Evolutionary conservation across 2,888 invertebrate species (phyloP).

Genomic region (Miltochrista miniata): DNA sequence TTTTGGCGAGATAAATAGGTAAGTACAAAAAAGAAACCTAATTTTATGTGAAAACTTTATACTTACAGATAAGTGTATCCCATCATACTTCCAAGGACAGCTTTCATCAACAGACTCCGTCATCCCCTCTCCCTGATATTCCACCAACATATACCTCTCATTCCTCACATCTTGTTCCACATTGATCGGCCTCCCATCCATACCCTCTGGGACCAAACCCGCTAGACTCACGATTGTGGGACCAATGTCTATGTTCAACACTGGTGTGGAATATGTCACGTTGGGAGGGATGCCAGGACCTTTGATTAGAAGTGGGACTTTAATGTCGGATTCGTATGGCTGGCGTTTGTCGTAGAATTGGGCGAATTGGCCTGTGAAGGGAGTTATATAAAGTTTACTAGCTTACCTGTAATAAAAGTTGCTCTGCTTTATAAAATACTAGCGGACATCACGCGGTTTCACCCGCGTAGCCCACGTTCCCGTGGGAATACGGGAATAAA

Average conservation of each 20-base stretch:
- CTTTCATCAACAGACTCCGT: conserved; percentile 75
- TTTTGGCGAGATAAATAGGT: too few species aligned
- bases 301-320: conserved; percentile 91
- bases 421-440: too few species aligned
- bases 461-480: too few species aligned
- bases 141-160: conserved; percentile 86
- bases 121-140: conserved; percentile 92
- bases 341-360: conserved; percentile 95
- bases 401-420: too few species aligned
- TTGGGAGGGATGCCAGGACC: conserved; percentile 87
- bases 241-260: conserved; percentile 91
- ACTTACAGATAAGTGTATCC: conserved; percentile 84
- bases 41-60: too few species aligned
- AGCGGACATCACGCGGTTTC: too few species aligned
- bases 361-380: conserved; percentile 91
- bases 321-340: conserved; percentile 95
- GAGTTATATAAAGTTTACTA: neutral
- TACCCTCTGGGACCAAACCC: conserved; percentile 69
- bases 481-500: too few species aligned
- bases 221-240: conserved; percentile 92
- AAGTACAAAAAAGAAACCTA: too few species aligned
- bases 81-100: conserved; percentile 86
- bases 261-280: conserved; percentile 77
- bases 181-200: conserved; percentile 84
- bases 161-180: conserved; percentile 11